Base-by-base conservation (phyloP, 2,113 vertebrate genomes). In the Muntiacus muntjak region DNA sequence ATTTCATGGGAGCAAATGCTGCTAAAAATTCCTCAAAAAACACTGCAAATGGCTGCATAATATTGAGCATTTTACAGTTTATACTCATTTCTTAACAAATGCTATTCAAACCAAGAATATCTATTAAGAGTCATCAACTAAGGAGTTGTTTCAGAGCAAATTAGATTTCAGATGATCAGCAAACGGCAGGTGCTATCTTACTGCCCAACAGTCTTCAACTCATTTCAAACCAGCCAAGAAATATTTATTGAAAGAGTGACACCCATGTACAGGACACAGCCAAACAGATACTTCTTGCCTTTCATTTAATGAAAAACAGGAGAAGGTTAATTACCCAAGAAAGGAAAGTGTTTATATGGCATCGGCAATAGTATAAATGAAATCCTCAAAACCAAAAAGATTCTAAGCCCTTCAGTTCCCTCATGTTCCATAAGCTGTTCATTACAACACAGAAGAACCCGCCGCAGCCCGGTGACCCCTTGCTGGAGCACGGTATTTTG, bases 21-120 rank as follows among this genome's bases (percentile, higher is more conserved):
- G 26, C n/a, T 85, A 85, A 82, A 97, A 89, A 81, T 47, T 62
- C 58, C 64, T 91, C 33, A 84, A 83, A 83, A 62, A 81, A 25
- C 23, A 60, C n/a, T 58, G 36, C 43, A 84, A 92, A 79, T 19
- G 40, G 23, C 88, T 96, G 15, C 28, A 36, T 52, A 67, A 90
- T 60, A 87, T 2, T 55, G 11, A 64, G 16, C 7, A n/a, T 76
- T 92, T 92, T 91, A 90, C 6, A 58, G 89, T 78, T 96, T 76
- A 76, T 36, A 93, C 43, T 36, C 81, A 54, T 45, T 57, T 91
- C 47, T 95, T 92, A 67, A 87, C 40, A 96, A 88, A 60, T 78
- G 36, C 74, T 78, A 57, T 11, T 85, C 28, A 88, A 92, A 52
- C 30, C 47, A 71, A 92, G 97, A 50, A 55, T 54, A 52, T 21